Evolutionary conservation across 2,797 vertebrate genomes (phyloP).

Genomic region (Eptatretus atami): DNA sequence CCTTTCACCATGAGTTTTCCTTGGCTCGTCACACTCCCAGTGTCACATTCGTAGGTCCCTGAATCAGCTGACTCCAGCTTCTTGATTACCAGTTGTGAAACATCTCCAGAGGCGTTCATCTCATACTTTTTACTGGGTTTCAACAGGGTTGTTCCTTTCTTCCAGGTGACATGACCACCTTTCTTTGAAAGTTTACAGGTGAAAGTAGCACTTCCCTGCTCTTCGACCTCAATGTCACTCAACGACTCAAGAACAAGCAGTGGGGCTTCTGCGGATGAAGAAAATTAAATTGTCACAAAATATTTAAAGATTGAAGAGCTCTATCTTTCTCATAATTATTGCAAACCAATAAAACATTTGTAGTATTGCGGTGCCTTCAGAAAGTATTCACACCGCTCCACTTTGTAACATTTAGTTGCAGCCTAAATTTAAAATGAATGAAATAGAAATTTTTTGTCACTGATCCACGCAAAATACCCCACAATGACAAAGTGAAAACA

Average conservation of each 20-base stretch:
- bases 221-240: not conserved
- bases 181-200: not conserved
- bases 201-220: not conserved
- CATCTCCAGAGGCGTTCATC: conserved; percentile 18
- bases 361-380: too few species aligned
- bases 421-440: too few species aligned
- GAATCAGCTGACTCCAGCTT: conserved; percentile 21
- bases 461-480: too few species aligned
- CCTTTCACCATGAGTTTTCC: conserved; percentile 43
- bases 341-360: too few species aligned
- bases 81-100: conserved; percentile 5
- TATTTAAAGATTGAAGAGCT: too few species aligned
- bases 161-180: not conserved
- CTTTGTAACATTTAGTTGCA: too few species aligned
- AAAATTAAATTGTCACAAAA: too few species aligned
- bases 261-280: conserved; percentile 13
- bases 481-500: too few species aligned
- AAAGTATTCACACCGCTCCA: too few species aligned
- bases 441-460: too few species aligned
- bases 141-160: not conserved
- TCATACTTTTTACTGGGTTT: not conserved
- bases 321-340: too few species aligned
- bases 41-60: conserved; percentile 48
- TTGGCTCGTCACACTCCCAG: conserved; percentile 28
- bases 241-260: not conserved